Evolutionary conservation across 2,888 invertebrate genomes (phyloP), one percentile per base, ranked within the genome.

Genomic region (Megalurothrips usitatus): DNA sequence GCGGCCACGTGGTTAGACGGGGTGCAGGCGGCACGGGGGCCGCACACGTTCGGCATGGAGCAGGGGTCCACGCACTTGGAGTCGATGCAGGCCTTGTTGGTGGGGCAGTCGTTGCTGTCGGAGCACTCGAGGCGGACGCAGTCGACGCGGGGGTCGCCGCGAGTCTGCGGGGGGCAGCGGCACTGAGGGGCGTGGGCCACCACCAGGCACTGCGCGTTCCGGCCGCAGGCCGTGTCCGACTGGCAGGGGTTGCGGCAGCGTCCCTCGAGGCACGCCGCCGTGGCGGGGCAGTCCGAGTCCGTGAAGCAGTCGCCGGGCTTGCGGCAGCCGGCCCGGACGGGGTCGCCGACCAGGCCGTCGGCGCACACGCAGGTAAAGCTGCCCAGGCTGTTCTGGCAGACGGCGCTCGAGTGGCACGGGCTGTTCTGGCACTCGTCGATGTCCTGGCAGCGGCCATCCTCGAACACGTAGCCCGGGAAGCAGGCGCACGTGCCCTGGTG

Each of bases 11-110:
- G 96, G 86, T 94, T 94, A 83, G 90, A 89, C 0, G 94, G 90
- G 2, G 90, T 87, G 85, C 96, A 96, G 82, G 92, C 90, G 0
- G 96, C 93, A 85, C 93, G 93, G 83, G 91, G 90, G 0, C 96
- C 96, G 85, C 96, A 96, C 0, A 94, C 94, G 83, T 95, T 94
- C 0, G 93, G 90, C 82, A 95, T 88, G 14, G 91, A 90, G 85
- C 96, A 97, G 1, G 96, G 94, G 87, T 96, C 92, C 82, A 92
- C 90, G 85, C 96, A 96, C 86, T 92, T 92, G 80, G 93, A 91
- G 86, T 94, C 92, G 63, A 95, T 90, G 84, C 96, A 96, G 6
- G 94, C 91, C 86, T 93, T 91, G 43, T 83, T 84, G 34, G 91
- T 90, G 12, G 89, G 85, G 86, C 96, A 96, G 85, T 96, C 96